phyloP scores from a whole-genome alignment of 2,888 invertebrate species.

The Chrysotoxum bicinctum region DNA sequence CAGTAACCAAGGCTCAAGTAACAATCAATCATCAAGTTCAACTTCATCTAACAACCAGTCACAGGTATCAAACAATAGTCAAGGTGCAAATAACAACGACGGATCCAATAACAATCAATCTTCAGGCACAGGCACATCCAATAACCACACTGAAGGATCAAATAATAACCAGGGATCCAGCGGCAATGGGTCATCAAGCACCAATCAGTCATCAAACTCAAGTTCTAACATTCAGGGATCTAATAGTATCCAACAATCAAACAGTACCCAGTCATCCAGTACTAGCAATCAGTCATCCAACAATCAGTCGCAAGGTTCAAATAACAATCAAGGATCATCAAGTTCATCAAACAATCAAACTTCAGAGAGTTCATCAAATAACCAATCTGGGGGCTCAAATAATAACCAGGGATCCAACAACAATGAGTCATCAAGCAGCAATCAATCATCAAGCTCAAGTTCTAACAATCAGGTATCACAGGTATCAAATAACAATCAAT shows the following conservation, averaged over 20 bases:
- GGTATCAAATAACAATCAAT: slow-evolving; percentile 18
- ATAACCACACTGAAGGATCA: neutral
- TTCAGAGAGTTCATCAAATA: slow-evolving; percentile 45
- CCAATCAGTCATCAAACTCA: slow-evolving; percentile 28
- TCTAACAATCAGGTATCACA: slow-evolving; percentile 44
- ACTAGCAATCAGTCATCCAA: slow-evolving; percentile 11
- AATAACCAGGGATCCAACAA: slow-evolving; percentile 35
- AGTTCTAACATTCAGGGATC: slow-evolving; percentile 47
- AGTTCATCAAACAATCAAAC: slow-evolving; percentile 49
- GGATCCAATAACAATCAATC: slow-evolving; percentile 56
- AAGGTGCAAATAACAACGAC: slow-evolving; percentile 45
- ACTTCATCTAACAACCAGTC: slow-evolving; percentile 23
- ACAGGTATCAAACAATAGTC: slow-evolving; percentile 44
- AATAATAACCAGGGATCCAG: slow-evolving; percentile 47
- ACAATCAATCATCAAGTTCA: slow-evolving; percentile 30
- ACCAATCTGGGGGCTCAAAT: slow-evolving; percentile 7
- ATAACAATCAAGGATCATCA: slow-evolving; percentile 34
- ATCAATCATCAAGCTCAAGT: slow-evolving; percentile 50
- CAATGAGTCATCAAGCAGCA: slow-evolving; percentile 56
- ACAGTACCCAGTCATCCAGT: neutral
- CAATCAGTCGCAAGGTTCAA: slow-evolving; percentile 26
- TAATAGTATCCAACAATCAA: slow-evolving; percentile 1
- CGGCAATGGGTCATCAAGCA: slow-evolving; percentile 32
- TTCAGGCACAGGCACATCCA: slow-evolving; percentile 15
- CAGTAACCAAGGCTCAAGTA: slow-evolving; percentile 77